Conservation (phyloP, 1,140 invertebrate species). For the Stegodyphus mimosarum region DNA sequence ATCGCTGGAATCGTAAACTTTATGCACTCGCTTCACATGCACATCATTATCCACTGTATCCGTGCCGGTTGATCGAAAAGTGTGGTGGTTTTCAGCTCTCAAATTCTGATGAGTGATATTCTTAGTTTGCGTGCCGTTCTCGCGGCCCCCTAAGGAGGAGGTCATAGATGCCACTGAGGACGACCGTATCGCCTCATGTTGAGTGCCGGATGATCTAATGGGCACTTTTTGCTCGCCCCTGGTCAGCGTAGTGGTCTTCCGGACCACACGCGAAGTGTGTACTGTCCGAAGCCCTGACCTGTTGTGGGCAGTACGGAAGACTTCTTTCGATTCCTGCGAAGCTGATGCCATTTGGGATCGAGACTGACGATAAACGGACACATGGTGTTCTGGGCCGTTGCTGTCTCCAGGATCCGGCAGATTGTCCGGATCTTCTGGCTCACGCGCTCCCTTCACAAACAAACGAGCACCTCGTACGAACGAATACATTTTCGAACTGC, state of each 20-base stretch:
- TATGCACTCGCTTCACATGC: conserved; percentile 31
- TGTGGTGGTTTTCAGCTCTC: background rate
- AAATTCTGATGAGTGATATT: conserved; percentile 3
- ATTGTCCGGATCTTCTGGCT: conserved; percentile 73
- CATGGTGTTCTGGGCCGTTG: conserved; percentile 38
- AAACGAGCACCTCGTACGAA: conserved; percentile 73
- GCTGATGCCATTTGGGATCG: conserved; percentile 64
- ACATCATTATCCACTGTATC: conserved; percentile 32
- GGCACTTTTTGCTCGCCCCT: conserved; percentile 76
- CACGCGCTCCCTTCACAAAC: conserved; percentile 82
- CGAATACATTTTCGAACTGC: conserved; percentile 65
- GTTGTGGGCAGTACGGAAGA: conserved; percentile 77
- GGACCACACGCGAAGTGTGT: conserved; percentile 82
- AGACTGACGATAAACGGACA: conserved; percentile 42
- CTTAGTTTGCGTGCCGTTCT: conserved; percentile 21
- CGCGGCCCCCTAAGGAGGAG: background rate
- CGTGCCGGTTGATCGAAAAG: background rate
- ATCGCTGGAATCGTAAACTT: conserved; percentile 20
- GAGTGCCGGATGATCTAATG: conserved; percentile 14
- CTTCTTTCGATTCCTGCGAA: conserved; percentile 64
- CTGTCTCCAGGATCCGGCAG: conserved; percentile 66
- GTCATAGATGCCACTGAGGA: conserved; percentile 33
- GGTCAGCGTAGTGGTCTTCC: conserved; percentile 90
- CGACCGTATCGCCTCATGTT: conserved; percentile 26
- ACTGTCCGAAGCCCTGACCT: conserved; percentile 77